Conservation (phyloP, 2,888 invertebrate species). For the Caenorhabditis parvicauda region DNA sequence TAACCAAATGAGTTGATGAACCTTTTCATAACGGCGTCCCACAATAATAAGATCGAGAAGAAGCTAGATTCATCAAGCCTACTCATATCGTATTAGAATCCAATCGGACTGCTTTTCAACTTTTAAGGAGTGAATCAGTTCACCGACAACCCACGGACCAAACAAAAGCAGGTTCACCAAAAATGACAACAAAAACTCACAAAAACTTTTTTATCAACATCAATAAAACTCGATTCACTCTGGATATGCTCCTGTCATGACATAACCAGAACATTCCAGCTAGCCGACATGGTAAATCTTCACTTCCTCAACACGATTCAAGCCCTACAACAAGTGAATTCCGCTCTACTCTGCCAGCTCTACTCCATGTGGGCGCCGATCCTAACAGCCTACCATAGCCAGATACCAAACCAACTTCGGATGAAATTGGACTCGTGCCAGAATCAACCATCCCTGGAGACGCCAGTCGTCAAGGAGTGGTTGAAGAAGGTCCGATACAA, state of each 20-base stretch:
- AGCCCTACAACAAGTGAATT: slow-evolving; percentile 76
- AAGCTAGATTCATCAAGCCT: too few species aligned
- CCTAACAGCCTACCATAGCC: slow-evolving; percentile 82
- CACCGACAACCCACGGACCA: not conserved
- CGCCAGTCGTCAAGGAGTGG: slow-evolving; percentile 68
- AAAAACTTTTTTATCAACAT: too few species aligned
- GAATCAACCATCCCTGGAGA: slow-evolving; percentile 73
- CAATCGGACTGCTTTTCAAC: too few species aligned
- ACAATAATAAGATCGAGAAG: too few species aligned
- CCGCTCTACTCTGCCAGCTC: slow-evolving; percentile 62
- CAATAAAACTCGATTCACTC: too few species aligned
- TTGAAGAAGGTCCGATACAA: slow-evolving; percentile 90
- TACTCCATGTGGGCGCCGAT: slow-evolving; percentile 92
- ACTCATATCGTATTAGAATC: too few species aligned
- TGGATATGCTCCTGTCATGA: too few species aligned
- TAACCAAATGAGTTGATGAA: too few species aligned
- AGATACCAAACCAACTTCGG: slow-evolving; percentile 68
- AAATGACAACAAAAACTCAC: too few species aligned
- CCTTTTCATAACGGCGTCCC: too few species aligned
- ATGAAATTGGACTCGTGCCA: slow-evolving; percentile 77
- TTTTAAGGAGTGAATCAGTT: too few species aligned
- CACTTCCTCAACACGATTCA: slow-evolving; percentile 93
- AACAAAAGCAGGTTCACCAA: not conserved
- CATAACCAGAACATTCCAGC: too few species aligned
- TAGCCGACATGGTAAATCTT: slow-evolving; percentile 94